Base-by-base conservation (phyloP, 2,797 vertebrate species). In the Catostomus latipinnis region DNA sequence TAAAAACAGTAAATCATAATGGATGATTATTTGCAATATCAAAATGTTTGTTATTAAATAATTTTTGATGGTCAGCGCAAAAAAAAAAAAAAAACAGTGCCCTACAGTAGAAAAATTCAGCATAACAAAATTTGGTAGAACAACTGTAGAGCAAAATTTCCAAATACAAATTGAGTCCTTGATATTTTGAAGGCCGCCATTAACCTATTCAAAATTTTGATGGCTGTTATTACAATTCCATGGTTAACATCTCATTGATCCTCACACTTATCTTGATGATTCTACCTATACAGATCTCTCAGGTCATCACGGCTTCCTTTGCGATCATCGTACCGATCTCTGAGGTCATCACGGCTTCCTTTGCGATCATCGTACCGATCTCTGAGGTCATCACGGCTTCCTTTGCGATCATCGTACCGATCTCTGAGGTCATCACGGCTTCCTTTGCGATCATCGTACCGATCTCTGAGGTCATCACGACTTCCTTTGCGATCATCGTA, bases 401-500 rank as follows among this genome's bases (percentile, higher is more conserved):
- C 84, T 0, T 45, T 68, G 6, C 71, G 80, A 11, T 83, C 84
- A 6, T 71, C 53, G 12, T 71, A 66, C 3, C 12, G 62, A 62
- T 87, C 86, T 3, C 0, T 76, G 1, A 71, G 76, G 14, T 88
- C 79, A 1, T 86, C 80, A 8, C 79, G 74, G 52, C 88, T 75
- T 54, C 12, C 78, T 0, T 75, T 48, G 45, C 71, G 76, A 6
- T 69, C 69, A 71, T 49, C 48, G 10, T 84, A 57, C 0, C 49
- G 52, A 16, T 66, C 56, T 1, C 12, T 63, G 16, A 76, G 68
- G 12, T 75, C 65, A 46, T 82, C 74, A 22, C 18, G 58, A 3
- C 53, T 52, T 0, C 60, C 49, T 2, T 66, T 53, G 46, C 48
- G 13, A 52, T 75, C 73, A 45, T 65, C 70, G 52, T 71, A 48